A percentile compares a stretch with the other conserved stretches of the same genome.
Conservation (phyloP, 1,140 invertebrate genomes). For the Drosophila tristis region DNA sequence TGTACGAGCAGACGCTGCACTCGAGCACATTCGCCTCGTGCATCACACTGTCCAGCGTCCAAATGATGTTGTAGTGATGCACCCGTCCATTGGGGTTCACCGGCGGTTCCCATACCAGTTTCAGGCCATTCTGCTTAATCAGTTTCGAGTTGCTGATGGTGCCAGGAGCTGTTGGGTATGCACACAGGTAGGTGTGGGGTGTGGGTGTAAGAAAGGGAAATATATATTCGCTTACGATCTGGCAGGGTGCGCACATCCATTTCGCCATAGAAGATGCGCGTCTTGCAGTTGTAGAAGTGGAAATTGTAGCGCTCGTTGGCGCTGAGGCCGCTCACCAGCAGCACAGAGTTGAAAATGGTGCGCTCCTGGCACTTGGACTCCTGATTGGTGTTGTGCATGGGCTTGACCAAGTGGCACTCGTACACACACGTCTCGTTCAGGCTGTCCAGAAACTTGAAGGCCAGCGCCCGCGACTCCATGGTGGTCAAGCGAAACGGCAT, state of each 20-base stretch:
- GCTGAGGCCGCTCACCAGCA: constrained; percentile 61
- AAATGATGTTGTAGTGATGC: constrained; percentile 76
- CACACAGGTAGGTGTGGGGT: too few species aligned
- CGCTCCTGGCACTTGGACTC: constrained; percentile 67
- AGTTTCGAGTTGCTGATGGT: constrained; percentile 70
- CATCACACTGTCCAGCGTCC: constrained; percentile 78
- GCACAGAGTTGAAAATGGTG: constrained; percentile 66
- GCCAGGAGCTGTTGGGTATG: constrained; percentile 60
- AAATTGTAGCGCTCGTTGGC: constrained; percentile 69
- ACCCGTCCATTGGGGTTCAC: constrained; percentile 74
- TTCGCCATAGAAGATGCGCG: constrained; percentile 76
- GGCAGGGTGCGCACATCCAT: constrained; percentile 72
- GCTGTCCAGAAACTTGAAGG: constrained; percentile 74
- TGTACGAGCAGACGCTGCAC: constrained; percentile 62
- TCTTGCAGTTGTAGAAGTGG: constrained; percentile 74
- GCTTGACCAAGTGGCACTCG: constrained; percentile 70
- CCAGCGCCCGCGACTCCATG: constrained; percentile 69
- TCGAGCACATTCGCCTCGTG: constrained; percentile 71
- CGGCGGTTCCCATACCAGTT: constrained; percentile 76
- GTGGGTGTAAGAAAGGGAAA: too few species aligned
- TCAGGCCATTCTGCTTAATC: constrained; percentile 69
- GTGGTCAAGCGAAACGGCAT: constrained; percentile 74
- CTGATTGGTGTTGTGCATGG: constrained; percentile 54
- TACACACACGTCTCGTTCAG: constrained; percentile 76
- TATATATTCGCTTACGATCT: constrained; percentile 66